A percentile compares a stretch with the other conserved stretches of the same genome.
These are phyloP conservation scores for Cyrtodaria siliqua DNA, from an alignment of 2,888 invertebrate genomes.

Conservation along the genomic window DNA sequence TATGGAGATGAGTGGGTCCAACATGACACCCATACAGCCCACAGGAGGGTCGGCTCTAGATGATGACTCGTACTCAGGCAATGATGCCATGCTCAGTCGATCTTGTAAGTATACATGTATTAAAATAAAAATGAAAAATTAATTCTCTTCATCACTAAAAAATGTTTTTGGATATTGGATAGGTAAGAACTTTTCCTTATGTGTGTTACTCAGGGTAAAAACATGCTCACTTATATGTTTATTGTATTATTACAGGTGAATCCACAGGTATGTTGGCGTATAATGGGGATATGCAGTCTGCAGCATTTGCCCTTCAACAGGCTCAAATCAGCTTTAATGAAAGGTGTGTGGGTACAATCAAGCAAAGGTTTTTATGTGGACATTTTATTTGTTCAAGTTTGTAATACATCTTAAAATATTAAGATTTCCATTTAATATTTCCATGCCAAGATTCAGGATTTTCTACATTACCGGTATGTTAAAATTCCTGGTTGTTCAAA, in stretches of 20 bases:
- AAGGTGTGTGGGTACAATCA: slow-evolving; percentile 54
- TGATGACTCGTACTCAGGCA: slow-evolving; percentile 20
- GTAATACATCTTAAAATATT: too few relatives aligned
- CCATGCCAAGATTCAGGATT: too few relatives aligned
- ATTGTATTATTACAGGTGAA: slow-evolving; percentile 70
- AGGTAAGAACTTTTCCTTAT: neutral
- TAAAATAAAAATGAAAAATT: neutral
- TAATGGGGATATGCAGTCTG: slow-evolving; percentile 82
- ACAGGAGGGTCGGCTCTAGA: slow-evolving; percentile 31
- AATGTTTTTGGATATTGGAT: too few relatives aligned
- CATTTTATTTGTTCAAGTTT: too few relatives aligned
- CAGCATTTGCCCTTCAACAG: slow-evolving; percentile 81
- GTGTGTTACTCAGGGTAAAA: too few relatives aligned
- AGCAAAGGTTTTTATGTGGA: too few relatives aligned
- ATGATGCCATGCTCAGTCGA: slow-evolving; percentile 21
- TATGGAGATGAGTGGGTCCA: slow-evolving; percentile 57
- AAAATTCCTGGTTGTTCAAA: too few relatives aligned
- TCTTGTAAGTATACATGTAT: slow-evolving; percentile 61
- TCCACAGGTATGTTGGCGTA: slow-evolving; percentile 67
- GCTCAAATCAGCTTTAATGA: slow-evolving; percentile 78
- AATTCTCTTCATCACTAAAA: too few relatives aligned
- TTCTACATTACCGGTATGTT: too few relatives aligned
- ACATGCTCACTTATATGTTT: too few relatives aligned
- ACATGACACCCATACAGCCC: slow-evolving; percentile 51
- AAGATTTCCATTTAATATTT: too few relatives aligned